Evolutionary conservation across 2,888 invertebrate species (phyloP), one percentile per base, ranked within the genome.

Genomic region (Nymphalis c-album): DNA sequence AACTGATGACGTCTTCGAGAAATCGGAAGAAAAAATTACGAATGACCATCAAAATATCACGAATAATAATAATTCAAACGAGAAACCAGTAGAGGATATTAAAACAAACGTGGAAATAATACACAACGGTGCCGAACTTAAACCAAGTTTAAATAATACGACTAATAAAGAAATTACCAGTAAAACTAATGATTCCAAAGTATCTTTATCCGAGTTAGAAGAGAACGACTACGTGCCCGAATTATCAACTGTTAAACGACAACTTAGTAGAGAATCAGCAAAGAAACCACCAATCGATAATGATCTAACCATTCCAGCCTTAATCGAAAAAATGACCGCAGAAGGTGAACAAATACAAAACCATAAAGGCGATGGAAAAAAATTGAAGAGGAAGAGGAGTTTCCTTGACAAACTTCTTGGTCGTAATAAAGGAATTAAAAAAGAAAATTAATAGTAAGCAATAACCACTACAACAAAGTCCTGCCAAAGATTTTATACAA

Each of bases 381-480:
- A 91, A 77, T 86, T 92, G 8, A 92, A 92, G 76, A 82, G 91
- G 78, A 92, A 91, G 86, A 81, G 91, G 71, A 92, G 91, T 83
- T 91, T 92, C 77, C 74, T 92, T 67, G 91, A 92, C 75, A 92
- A 92, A 79, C 83, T 92, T 58, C 79, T 92, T 72, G 91, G 91
- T 66, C 86, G 91, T 72, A 92, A 92, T 73, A 82, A 85, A 85
- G 76, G 86, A 77, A 74, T 71, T 60, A 77, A 77, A 74, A 77
- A 65, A 76, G 75, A 81, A 73, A 77, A 75, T 64, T 74, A 71
- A 79, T 81, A 83, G 82, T 76, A 80, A 77, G 78, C 78, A 47
- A 13, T 18, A n/a, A 51, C 17, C 10, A 7, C 7, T 46, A 45
- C 18, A 22, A 57, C 7, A 57, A 83, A 85, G 83, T 74, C 80